A percentile compares a stretch with the other conserved stretches of the same genome.
These are phyloP conservation scores for Corythoichthys haematopterus DNA, from an alignment of 2,113 vertebrate species.

Conservation along the genomic window DNA sequence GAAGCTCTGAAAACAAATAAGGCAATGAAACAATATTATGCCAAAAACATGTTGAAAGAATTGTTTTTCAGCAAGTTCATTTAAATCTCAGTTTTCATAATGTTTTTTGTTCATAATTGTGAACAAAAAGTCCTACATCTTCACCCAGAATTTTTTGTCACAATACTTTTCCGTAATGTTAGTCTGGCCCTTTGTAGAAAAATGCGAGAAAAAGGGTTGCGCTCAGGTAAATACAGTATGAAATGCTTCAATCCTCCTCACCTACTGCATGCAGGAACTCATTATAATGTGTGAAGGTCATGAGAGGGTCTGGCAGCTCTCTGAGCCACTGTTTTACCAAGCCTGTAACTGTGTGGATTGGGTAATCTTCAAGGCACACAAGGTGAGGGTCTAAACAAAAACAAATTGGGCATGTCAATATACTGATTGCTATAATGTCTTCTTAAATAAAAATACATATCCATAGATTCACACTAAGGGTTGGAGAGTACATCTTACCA, in stretches of 20 bases:
- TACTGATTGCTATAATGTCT: background rate
- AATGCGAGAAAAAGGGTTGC: background rate
- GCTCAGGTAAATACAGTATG: background rate
- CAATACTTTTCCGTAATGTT: background rate
- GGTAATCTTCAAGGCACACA: constrained; percentile 86
- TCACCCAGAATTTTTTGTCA: background rate
- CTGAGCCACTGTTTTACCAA: constrained; percentile 95
- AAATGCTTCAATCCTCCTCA: constrained; percentile 57
- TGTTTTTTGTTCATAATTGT: too few relatives aligned
- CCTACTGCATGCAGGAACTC: constrained; percentile 93
- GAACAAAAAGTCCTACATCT: background rate
- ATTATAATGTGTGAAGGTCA: constrained; percentile 88
- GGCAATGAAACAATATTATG: background rate
- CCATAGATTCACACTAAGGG: background rate
- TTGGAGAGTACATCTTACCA: constrained; percentile 60
- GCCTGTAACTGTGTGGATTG: constrained; percentile 91
- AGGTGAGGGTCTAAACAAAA: constrained; percentile 73
- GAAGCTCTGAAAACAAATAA: constrained; percentile 75
- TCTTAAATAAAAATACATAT: background rate
- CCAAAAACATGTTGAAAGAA: background rate
- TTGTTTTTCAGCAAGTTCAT: background rate
- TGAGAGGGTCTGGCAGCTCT: constrained; percentile 90
- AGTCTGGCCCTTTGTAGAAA: background rate
- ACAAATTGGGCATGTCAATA: background rate
- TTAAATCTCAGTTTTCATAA: background rate